Base-by-base conservation (phyloP, 2,113 vertebrate genomes). In the Pungitius pungitius region DNA sequence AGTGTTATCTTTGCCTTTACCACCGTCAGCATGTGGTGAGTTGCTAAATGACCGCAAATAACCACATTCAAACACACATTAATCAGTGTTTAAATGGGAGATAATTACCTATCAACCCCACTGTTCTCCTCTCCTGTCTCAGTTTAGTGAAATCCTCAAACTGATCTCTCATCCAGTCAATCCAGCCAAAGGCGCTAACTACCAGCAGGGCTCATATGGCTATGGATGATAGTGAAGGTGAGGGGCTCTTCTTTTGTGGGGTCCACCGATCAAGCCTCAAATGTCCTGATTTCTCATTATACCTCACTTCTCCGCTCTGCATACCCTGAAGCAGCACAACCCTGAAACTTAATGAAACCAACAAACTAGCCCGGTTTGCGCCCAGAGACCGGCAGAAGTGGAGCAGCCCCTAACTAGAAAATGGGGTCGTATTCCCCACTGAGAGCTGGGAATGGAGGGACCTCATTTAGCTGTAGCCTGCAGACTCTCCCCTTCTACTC, bases 371-470 rank as follows among this genome's bases (percentile, higher is more conserved):
- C 75, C 75, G 39, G 84, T 85, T 79, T 83, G 83, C 17, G 87
- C 88, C 84, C 82, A 88, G 88, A 92, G 91, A 93, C 89, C 59
- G 37, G 83, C 78, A 84, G 89, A 93, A 93, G 87, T 94, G 86
- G 92, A 93, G 91, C 91, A 91, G 85, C 89, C 87, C 84, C 80
- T 77, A 83, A 84, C 85, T 81, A 74, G 85, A 89, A 91, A 94
- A 93, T 93, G 91, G 91, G 92, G 91, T 92, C 79, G 89, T 91
- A 93, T 93, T 93, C 92, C 92, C 93, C 83, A 86, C 91, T 90
- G 93, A 91, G 89, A 84, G 69, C 77, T 67, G 83, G 35, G 76
- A 85, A 82, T 85, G 87, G 84, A 90, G 88, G 89, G 93, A 92
- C 89, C 92, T 93, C 90, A 94, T 93, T 93, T 93, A 93, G 89